Percentiles rank a stretch among this genome's conserved stretches.
phyloP scores from a whole-genome alignment of 2,113 vertebrate genomes.

The Hemicordylus capensis region DNA sequence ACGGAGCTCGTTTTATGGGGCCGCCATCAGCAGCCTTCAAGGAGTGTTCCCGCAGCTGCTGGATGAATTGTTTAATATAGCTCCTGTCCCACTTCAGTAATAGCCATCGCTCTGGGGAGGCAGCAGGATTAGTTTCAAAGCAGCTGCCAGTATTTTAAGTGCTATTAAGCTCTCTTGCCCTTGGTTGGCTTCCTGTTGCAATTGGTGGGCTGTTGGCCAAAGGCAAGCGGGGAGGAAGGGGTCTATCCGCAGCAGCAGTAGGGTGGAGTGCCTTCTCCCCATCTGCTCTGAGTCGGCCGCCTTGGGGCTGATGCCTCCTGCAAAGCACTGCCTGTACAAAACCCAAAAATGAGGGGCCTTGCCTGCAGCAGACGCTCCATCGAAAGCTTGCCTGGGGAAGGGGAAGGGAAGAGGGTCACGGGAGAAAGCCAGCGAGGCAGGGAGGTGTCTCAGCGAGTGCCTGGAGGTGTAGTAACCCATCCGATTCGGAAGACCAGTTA shows the following conservation, averaged over 20 bases:
- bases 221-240: neutral
- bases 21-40: neutral
- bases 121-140: neutral
- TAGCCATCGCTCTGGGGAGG: neutral
- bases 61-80: neutral
- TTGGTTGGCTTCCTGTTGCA: neutral
- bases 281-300: neutral
- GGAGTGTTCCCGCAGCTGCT: neutral
- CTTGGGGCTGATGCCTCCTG: neutral
- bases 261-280: neutral
- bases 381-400: too few relatives aligned
- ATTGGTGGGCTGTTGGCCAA: neutral
- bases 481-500: too few relatives aligned
- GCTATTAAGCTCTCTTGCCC: neutral
- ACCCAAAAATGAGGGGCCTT: too few relatives aligned
- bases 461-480: too few relatives aligned
- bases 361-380: too few relatives aligned
- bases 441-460: too few relatives aligned
- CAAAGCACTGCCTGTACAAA: too few relatives aligned
- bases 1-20: neutral
- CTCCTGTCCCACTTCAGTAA: neutral
- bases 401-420: too few relatives aligned
- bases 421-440: too few relatives aligned
- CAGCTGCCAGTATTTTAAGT: slow-evolving; percentile 3
- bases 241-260: neutral